Percentiles rank a stretch among this genome's conserved stretches.
Evolutionary conservation across 2,113 vertebrate genomes (phyloP).

Genomic region (Phainopepla nitens): DNA sequence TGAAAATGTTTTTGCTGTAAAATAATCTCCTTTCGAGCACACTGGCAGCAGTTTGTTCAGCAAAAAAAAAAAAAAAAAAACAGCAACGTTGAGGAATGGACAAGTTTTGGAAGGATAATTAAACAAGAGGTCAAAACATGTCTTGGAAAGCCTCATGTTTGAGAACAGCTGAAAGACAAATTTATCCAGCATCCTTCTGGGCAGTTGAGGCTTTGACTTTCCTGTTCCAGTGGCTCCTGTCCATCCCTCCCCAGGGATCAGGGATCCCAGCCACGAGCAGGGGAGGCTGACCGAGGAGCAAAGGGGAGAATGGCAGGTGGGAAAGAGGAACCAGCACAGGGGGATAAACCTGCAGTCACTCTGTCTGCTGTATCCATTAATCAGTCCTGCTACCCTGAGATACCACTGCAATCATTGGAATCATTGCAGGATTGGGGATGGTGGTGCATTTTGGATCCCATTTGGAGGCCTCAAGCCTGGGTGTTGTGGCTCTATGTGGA

Average conservation of each 20-base stretch:
- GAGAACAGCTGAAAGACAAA: background rate
- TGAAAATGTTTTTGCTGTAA: constrained; percentile 1
- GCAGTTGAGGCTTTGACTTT: background rate
- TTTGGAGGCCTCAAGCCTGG: background rate
- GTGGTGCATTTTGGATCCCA: background rate
- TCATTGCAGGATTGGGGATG: background rate
- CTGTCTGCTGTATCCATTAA: rapidly evolving
- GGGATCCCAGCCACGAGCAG: rapidly evolving
- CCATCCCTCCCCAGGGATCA: background rate
- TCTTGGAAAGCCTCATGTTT: background rate
- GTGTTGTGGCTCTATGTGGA: background rate
- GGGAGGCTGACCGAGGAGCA: background rate
- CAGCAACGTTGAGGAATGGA: background rate
- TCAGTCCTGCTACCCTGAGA: background rate
- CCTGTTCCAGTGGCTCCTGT: background rate
- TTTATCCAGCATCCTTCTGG: background rate
- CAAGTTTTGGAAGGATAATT: constrained; percentile 10
- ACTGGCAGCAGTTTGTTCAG: background rate
- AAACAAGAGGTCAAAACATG: background rate
- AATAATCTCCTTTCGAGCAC: constrained; percentile 20
- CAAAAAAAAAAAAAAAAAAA: background rate
- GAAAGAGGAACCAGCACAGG: background rate
- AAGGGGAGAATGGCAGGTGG: background rate
- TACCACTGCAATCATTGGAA: background rate
- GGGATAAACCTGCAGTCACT: background rate